Evolutionary conservation across 1,140 invertebrate species (phyloP), one percentile per base, ranked within the genome.

Genomic region (Panagrolaimus sp.): DNA sequence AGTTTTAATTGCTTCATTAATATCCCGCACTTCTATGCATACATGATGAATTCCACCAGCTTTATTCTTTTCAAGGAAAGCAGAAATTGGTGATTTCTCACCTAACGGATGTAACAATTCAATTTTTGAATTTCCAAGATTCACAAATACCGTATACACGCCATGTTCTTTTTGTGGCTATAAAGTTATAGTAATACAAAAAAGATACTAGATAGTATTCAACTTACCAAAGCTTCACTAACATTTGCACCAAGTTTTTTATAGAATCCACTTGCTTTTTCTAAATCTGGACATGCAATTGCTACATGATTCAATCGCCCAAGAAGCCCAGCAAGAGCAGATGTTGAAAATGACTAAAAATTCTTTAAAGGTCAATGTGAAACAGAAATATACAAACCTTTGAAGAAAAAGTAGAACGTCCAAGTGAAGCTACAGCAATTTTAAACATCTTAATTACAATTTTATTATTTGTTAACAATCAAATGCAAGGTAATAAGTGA

Each of bases 171-270:
- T 20, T 20, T 57, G 51, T 9, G 51, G 51, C 11, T 38, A 38
- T 4, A 38, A 38, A 38, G 31, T 38, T 38, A 38, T 38, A 38
- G 31, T 4, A 38, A 38, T 38, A 38, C 7, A 7, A 38, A 38
- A 7, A 38, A 4, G 31, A 38, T 4, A 38, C n/a, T n/a, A n/a
- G n/a, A n/a, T n/a, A n/a, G n/a, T n/a, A n/a, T n/a, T n/a, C n/a
- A 38, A 38, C 31, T 2, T 38, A 38, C 31, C 31, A 97, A 86
- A 79, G 91, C 87, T 84, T 92, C 91, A 66, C 97, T 87, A 69
- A 93, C 92, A 84, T 88, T 89, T 48, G 90, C 91, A 87, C 97
- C 94, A 87, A 93, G 89, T 83, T 90, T 91, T 83, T 91, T 90
- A 73, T 87, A 88, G 23, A 88, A 77, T 42, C 75, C 70, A 11